Conservation (phyloP, 2,113 vertebrate species). For the Phalacrocorax aristotelis region DNA sequence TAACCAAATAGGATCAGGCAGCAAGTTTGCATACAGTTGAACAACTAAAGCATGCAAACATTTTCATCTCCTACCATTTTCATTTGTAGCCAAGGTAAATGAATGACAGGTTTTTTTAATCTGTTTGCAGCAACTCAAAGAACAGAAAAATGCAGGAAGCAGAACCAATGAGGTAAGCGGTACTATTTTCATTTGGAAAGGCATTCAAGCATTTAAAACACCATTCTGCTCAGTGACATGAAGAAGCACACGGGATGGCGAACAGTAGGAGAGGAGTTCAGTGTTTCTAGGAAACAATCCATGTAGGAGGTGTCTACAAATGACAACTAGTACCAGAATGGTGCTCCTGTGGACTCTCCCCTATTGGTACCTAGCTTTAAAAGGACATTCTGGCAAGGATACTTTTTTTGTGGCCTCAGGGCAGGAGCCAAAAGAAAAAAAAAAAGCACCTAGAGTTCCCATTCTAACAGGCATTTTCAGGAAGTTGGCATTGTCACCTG, state of each 20-base stretch:
- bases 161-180: constrained; percentile 90
- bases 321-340: not conserved
- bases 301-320: not conserved
- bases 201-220: not conserved
- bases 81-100: not conserved
- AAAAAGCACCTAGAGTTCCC: not conserved
- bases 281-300: not conserved
- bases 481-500: not conserved
- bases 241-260: not conserved
- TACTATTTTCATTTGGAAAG: not conserved
- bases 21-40: not conserved
- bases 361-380: not conserved
- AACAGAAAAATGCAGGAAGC: constrained; percentile 90
- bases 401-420: not conserved
- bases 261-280: not conserved
- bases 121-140: constrained; percentile 89
- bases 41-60: not conserved
- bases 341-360: no score
- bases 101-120: not conserved
- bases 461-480: not conserved
- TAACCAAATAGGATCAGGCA: not conserved
- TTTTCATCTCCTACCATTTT: not conserved
- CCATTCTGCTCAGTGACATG: not conserved
- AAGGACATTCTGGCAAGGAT: not conserved
- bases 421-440: not conserved